phyloP scores from a whole-genome alignment of 2,797 vertebrate species.

The Chromobotia macracanthus region DNA sequence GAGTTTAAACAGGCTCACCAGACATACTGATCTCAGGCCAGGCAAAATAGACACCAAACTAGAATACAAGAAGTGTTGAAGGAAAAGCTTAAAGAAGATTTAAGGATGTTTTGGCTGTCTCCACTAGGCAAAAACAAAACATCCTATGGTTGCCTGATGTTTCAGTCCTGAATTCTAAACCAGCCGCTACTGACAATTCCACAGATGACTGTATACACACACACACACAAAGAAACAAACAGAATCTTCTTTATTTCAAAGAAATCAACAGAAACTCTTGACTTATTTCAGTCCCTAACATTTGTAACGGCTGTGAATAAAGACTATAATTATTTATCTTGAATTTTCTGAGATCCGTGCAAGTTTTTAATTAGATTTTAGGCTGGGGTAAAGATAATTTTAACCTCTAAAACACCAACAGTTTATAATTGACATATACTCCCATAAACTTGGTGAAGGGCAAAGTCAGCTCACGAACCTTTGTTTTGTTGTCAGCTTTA shows the following conservation, averaged over 20 bases:
- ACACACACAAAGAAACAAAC: too few relatives aligned
- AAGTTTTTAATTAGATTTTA: neutral
- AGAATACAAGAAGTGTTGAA: slow-evolving; percentile 13
- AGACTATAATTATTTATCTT: neutral
- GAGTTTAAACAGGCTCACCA: slow-evolving; percentile 34
- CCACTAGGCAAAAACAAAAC: neutral
- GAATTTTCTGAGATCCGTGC: neutral
- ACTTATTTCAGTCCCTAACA: neutral
- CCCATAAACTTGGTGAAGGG: slow-evolving; percentile 8
- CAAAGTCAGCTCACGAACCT: slow-evolving; percentile 12
- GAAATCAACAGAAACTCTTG: neutral
- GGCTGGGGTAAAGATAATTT: neutral
- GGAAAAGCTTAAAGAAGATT: slow-evolving; percentile 2
- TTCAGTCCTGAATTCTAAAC: neutral
- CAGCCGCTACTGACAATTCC: neutral
- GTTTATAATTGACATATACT: neutral
- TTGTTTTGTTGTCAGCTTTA: slow-evolving; percentile 39
- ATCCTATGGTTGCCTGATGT: neutral
- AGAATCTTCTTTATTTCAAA: neutral
- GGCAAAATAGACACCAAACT: slow-evolving; percentile 18
- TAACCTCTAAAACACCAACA: neutral
- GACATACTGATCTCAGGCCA: slow-evolving; percentile 9
- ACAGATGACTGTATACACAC: too few relatives aligned
- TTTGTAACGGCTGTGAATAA: neutral
- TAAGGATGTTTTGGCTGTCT: slow-evolving; percentile 1